Evolutionary conservation across 2,113 vertebrate species (phyloP).

Genomic region (Callionymus lyra): DNA sequence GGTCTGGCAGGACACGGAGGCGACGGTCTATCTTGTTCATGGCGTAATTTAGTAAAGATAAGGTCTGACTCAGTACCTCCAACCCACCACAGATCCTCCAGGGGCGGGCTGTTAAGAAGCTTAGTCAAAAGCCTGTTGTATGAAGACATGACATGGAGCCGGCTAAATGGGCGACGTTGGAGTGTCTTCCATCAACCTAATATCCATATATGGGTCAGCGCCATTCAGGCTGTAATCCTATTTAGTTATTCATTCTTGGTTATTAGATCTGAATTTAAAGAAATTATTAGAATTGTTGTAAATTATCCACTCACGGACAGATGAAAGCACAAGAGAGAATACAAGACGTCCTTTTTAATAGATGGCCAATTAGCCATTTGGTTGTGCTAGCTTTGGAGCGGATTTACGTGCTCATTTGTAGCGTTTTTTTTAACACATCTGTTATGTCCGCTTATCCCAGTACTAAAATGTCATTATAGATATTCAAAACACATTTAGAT

Average conservation of each 20-base stretch:
- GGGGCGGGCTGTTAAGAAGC: conserved; percentile 70
- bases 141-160: conserved; percentile 68
- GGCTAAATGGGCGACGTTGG: conserved; percentile 62
- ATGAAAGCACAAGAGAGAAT: too few relatives aligned
- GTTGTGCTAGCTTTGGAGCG: too few relatives aligned
- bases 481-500: too few relatives aligned
- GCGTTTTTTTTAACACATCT: too few relatives aligned
- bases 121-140: conserved; percentile 69
- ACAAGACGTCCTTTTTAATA: too few relatives aligned
- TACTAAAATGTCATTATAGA: too few relatives aligned
- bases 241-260: conserved; percentile 55
- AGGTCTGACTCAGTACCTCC: conserved; percentile 61
- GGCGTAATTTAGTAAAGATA: conserved; percentile 69
- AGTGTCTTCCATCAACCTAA: conserved; percentile 66
- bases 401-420: too few relatives aligned
- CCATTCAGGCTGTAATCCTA: conserved; percentile 55
- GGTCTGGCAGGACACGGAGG: conserved; percentile 43
- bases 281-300: conserved; percentile 24
- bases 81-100: conserved; percentile 62
- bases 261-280: conserved; percentile 45
- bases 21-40: conserved; percentile 51
- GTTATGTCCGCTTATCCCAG: too few relatives aligned
- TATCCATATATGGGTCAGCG: conserved; percentile 59
- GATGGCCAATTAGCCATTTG: too few relatives aligned
- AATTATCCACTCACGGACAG: too few relatives aligned